phyloP scores from a whole-genome alignment of 2,113 vertebrate genomes.

The Typhlomys cinereus region DNA sequence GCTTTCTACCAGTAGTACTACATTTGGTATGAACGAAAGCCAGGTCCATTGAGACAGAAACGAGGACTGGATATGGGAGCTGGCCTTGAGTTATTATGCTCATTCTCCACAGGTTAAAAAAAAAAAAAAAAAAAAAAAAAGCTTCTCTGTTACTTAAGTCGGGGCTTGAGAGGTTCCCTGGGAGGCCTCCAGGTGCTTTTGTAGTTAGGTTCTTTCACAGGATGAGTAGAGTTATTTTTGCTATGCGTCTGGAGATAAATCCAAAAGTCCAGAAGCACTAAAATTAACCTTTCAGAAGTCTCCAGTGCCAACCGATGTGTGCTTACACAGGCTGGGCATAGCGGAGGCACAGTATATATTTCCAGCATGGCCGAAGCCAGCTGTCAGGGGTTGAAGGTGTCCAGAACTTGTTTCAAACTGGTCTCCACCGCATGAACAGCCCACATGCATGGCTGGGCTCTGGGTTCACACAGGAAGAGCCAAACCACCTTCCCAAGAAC shows the following conservation, averaged over 20 bases:
- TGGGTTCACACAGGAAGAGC: neutral
- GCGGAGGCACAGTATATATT: neutral
- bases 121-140: neutral
- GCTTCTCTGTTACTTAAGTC: neutral
- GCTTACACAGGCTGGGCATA: neutral
- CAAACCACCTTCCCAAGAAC: neutral
- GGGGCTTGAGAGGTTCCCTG: neutral
- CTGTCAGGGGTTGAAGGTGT: neutral
- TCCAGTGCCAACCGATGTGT: neutral
- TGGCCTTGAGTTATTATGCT: neutral
- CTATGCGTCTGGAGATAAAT: constrained; percentile 40
- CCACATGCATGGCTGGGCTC: neutral
- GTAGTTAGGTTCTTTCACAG: neutral
- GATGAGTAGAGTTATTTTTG: neutral
- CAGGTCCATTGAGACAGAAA: neutral
- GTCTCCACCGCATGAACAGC: neutral
- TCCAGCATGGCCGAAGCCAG: neutral
- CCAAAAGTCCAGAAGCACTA: constrained; percentile 35
- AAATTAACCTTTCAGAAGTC: constrained; percentile 14
- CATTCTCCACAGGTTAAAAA: neutral
- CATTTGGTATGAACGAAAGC: neutral
- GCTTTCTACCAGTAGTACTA: neutral
- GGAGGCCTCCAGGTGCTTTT: neutral
- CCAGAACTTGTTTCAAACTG: neutral
- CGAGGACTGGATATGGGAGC: neutral